Conservation (phyloP, 1,140 invertebrate genomes). For the Carcinoscorpius rotundicauda region DNA sequence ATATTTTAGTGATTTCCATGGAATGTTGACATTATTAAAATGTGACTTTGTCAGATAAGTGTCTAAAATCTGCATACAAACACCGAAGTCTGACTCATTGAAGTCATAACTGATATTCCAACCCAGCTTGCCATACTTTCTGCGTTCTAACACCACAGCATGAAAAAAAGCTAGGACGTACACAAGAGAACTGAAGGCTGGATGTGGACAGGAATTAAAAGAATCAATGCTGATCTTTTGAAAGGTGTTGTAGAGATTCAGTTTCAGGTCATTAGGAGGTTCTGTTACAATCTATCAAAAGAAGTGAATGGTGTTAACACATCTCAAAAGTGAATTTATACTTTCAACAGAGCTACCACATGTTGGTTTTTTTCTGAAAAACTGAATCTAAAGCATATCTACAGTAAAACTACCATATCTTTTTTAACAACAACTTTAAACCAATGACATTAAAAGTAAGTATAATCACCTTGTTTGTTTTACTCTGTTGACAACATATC, state of each 20-base stretch:
- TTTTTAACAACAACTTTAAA: no score
- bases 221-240: constrained; percentile 59
- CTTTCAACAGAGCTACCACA: no score
- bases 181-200: constrained; percentile 57
- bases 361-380: no score
- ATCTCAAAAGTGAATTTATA: no score
- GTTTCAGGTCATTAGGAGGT: constrained; percentile 74
- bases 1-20: constrained; percentile 82
- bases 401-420: no score
- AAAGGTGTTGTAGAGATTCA: constrained; percentile 78
- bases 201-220: constrained; percentile 56
- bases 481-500: no score
- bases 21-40: constrained; percentile 48
- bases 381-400: no score
- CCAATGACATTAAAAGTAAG: no score
- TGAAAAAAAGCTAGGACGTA: constrained; percentile 83
- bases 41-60: constrained; percentile 62
- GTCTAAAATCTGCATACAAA: constrained; percentile 66
- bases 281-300: constrained; percentile 62
- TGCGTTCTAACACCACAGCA: constrained; percentile 71
- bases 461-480: no score
- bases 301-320: no score
- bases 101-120: constrained; percentile 91
- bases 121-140: constrained; percentile 83
- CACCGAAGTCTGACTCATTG: constrained; percentile 79